Evolutionary conservation across 2,888 invertebrate species (phyloP).

Genomic region (Eupithecia tripunctaria): DNA sequence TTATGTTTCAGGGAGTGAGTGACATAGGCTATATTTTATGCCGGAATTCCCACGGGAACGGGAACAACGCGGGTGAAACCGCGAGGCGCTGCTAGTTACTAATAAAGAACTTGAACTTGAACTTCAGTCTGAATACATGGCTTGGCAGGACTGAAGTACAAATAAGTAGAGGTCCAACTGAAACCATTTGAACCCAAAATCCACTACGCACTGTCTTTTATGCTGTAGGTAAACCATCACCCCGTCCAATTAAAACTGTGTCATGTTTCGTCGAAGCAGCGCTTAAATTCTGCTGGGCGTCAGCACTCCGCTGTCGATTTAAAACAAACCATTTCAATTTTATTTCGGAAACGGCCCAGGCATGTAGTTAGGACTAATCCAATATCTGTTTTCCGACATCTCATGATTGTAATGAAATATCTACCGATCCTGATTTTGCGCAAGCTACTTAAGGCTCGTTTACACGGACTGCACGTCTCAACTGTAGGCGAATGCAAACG

Average conservation of each 20-base stretch:
- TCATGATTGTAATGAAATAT: not conserved
- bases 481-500: no score
- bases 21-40: no score
- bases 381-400: not conserved
- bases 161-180: no score
- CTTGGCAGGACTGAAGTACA: no score
- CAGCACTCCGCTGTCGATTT: conserved; percentile 15
- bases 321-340: conserved; percentile 53
- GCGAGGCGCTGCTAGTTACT: no score
- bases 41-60: no score
- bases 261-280: conserved; percentile 14
- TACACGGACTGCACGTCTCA: no score
- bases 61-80: no score
- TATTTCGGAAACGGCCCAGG: conserved; percentile 53
- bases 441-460: no score
- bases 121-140: no score
- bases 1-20: no score
- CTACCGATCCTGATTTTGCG: not conserved
- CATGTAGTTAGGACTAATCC: conserved; percentile 7
- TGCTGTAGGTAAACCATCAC: not conserved
- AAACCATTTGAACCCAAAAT: not conserved
- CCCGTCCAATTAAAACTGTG: conserved; percentile 16
- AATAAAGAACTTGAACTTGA: no score
- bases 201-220: not conserved
- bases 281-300: not conserved